Conservation (phyloP, 2,113 vertebrate species). For the Sebastes schlegelii region DNA sequence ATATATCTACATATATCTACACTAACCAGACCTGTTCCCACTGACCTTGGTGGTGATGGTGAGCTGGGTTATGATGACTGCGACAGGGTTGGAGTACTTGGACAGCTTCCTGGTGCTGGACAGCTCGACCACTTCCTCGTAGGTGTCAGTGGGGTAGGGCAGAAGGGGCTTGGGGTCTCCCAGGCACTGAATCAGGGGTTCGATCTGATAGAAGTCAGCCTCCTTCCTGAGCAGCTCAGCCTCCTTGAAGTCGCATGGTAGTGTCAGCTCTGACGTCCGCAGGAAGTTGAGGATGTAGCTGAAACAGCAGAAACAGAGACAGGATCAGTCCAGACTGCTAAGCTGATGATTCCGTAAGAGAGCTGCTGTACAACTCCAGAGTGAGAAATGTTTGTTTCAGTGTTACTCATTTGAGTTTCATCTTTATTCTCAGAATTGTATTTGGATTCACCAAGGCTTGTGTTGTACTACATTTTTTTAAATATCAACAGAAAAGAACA, state of each 20-base stretch:
- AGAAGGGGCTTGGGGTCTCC: constrained; percentile 89
- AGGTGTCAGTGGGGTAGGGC: constrained; percentile 91
- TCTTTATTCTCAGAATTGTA: no score
- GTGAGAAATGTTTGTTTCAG: neutral
- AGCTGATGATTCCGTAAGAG: constrained; percentile 7
- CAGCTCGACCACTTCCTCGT: constrained; percentile 94
- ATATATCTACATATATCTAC: neutral
- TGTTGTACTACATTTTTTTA: neutral
- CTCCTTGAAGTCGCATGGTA: constrained; percentile 92
- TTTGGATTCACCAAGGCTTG: neutral
- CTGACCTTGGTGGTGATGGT: constrained; percentile 93
- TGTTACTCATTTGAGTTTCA: neutral
- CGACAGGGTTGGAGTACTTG: constrained; percentile 95
- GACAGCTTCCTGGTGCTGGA: constrained; percentile 95
- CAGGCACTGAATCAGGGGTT: constrained; percentile 93
- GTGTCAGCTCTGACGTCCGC: constrained; percentile 91
- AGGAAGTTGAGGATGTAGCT: constrained; percentile 93
- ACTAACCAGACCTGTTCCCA: neutral
- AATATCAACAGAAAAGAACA: neutral
- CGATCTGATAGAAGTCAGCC: constrained; percentile 94
- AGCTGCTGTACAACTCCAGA: neutral
- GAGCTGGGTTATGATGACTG: constrained; percentile 95
- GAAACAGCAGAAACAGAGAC: constrained; percentile 40
- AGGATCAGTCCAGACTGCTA: constrained; percentile 3
- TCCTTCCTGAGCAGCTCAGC: constrained; percentile 90